Evolutionary conservation across 2,113 vertebrate genomes (phyloP), one percentile per base, ranked within the genome.

Genomic region (Serilophus lunatus): DNA sequence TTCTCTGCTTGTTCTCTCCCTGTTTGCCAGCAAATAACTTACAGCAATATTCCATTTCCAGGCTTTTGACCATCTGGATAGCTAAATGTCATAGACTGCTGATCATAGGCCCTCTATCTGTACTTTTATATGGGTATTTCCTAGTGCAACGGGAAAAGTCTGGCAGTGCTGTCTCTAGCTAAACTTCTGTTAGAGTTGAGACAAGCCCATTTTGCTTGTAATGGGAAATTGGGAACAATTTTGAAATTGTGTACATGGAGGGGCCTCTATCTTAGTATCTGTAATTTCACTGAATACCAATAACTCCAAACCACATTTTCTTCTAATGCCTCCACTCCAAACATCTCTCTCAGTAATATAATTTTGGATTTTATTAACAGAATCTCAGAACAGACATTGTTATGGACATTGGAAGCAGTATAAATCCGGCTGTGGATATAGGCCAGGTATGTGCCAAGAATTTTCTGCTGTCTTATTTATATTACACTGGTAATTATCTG

Each of bases 371-470:
- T 90, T 75, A 44, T 92, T 88, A 35, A 79, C 83, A 99, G 99
- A 99, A 98, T 36, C 65, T 99, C 95, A 98, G 98, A 97, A 99
- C 99, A 23, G 98, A 99, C 95, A 98, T 99, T 17, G 98, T 99
- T 90, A 96, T 98, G 87, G 99, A 99, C 59, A 47, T 98, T 25
- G 99, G 99, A 53, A 82, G 51, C 92, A 99, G 99, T 74, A 97
- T 99, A 94, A 99, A 99, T 85, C 99, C 99, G 22, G 98, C 98
- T 35, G 95, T 99, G 82, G 99, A 99, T 97, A 98, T 99, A 54
- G 99, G 99, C 49, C 99, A 99, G 98, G 99, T 99, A 97, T 9
- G 97, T 95, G 38, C 25, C 42, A 78, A 78, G 40, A 44, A 60
- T 53, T 66, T 77, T 20, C 33, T 84, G 12, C 9, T 74, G 36